phyloP scores from a whole-genome alignment of 2,797 vertebrate genomes.

The Natrix natrix region DNA sequence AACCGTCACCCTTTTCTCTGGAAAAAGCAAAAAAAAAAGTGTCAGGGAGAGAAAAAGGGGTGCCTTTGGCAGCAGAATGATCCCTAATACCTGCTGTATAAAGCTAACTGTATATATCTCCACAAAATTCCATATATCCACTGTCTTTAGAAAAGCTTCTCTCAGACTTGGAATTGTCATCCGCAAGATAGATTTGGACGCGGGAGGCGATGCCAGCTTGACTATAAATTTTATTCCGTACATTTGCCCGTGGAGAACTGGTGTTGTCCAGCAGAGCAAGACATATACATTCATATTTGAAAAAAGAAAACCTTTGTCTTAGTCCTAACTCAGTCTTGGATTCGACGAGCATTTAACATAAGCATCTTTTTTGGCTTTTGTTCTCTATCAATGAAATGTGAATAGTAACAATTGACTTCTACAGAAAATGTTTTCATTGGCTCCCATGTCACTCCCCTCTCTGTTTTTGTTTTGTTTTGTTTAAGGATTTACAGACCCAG shows the following conservation, averaged over 20 bases:
- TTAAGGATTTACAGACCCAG: constrained; percentile 1
- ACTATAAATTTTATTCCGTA: neutral
- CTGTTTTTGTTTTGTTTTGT: neutral
- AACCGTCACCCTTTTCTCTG: neutral
- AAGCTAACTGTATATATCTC: neutral
- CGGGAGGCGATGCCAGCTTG: neutral
- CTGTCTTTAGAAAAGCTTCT: neutral
- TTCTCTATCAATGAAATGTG: neutral
- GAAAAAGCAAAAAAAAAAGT: neutral
- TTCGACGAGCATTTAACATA: neutral
- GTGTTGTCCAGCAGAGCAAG: neutral
- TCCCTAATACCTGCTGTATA: neutral
- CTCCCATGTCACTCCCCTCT: neutral
- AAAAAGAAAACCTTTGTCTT: neutral
- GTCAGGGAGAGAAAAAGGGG: neutral
- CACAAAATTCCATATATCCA: neutral
- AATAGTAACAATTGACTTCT: neutral
- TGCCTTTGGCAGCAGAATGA: neutral
- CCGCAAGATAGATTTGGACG: neutral
- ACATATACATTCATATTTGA: neutral
- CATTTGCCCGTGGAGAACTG: neutral
- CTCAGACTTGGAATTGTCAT: neutral
- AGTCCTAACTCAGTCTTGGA: neutral
- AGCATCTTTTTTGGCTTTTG: neutral
- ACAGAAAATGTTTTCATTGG: neutral